Evolutionary conservation across 2,113 vertebrate species (phyloP), one percentile per base, ranked within the genome.

Genomic region (Anhinga rufa): DNA sequence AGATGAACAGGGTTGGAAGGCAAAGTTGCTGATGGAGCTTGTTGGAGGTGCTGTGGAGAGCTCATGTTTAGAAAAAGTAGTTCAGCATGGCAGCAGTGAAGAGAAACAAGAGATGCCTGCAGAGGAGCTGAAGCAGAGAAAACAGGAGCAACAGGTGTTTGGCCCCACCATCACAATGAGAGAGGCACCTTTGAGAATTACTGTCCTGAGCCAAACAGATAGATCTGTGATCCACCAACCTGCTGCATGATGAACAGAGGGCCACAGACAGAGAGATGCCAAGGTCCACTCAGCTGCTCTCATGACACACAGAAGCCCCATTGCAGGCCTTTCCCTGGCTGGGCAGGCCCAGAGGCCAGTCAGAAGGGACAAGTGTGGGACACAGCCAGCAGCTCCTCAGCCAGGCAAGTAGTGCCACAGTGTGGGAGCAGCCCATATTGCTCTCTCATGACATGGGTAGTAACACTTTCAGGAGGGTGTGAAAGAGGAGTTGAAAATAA

Each of bases 401-500:
- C 61, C 72, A 6, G 80, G 81, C 61, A 55, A 48, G 83, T 19
- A 88, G 92, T 88, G 95, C 95, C 95, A 94, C 95, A 92, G 17
- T 91, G 95, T 89, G 95, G 95, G 80, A 80, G 12, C 77, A 38
- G 62, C 36, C 62, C 83, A 38, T 62, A n/a, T 44, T 58, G 4
- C 57, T 7, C 55, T 12, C 38, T 36, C 64, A 3, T 17, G 28
- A 49, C 85, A 29, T 1, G 21, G 76, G 34, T 72, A 58, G 46
- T 6, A 3, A 12, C 34, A 20, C 40, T 3, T 76, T 38, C 32
- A 9, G 28, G 31, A 26, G 12, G 4, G 16, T 25, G 2, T 9
- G 25, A 28, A 6, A 29, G 10, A 61, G 29, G 38, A 44, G 9
- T 0, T 17, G 65, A 48, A 76, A 83, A 68, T 25, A 19, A 6